phyloP scores from a whole-genome alignment of 92 coral and sea anemone genomes.

The Epizoanthus stellaris region DNA sequence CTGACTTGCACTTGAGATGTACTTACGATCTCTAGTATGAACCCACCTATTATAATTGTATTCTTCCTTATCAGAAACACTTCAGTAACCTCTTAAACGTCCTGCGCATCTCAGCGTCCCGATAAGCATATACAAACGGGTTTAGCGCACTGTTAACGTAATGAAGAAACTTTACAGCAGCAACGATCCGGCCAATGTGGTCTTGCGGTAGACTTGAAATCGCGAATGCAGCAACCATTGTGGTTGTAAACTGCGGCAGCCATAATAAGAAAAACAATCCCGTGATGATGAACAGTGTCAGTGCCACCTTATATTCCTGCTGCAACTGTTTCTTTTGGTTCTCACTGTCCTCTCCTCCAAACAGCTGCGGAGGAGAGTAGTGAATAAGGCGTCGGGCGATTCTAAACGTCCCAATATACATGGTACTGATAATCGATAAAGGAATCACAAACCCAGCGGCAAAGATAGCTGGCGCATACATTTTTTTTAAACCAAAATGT shows the following conservation, averaged over 20 bases:
- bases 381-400: constrained; percentile 26
- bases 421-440: constrained; percentile 10
- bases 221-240: constrained; percentile 21
- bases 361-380: constrained; percentile 10
- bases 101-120: constrained; percentile 24
- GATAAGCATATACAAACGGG: constrained; percentile 34
- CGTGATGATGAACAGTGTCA: constrained; percentile 30
- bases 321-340: constrained; percentile 1
- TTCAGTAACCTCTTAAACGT: constrained; percentile 24
- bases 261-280: constrained; percentile 35
- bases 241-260: constrained; percentile 33
- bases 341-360: neutral
- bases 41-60: no score
- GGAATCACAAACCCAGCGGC: constrained; percentile 33
- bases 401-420: constrained; percentile 33
- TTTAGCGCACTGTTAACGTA: constrained; percentile 34
- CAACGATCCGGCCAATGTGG: constrained; percentile 4
- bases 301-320: constrained; percentile 19
- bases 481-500: neutral
- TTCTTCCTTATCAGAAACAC: neutral
- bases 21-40: no score
- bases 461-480: constrained; percentile 29
- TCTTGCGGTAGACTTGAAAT: neutral
- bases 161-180: constrained; percentile 27
- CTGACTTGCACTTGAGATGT: no score